Evolutionary conservation across 2,797 vertebrate genomes (phyloP).

Genomic region (Borostomias antarcticus): DNA sequence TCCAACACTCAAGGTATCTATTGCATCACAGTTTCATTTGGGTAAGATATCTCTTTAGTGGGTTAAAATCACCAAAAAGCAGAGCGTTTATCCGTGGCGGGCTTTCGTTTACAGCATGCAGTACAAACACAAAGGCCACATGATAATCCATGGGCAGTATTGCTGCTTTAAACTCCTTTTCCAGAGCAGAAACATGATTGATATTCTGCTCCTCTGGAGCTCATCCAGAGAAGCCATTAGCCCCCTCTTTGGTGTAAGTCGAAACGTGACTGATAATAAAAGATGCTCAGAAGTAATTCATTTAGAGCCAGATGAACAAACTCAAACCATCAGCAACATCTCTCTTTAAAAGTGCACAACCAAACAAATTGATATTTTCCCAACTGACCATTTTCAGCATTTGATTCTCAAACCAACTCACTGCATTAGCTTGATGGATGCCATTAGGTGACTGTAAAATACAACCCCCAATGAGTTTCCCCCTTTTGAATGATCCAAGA

Average conservation of each 20-base stretch:
- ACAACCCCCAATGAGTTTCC: too few species aligned
- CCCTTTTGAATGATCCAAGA: too few species aligned
- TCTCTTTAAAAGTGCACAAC: neutral
- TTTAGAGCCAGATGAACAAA: constrained; percentile 7
- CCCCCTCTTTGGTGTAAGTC: constrained; percentile 7
- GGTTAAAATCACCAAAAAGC: constrained; percentile 12
- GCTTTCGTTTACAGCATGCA: too few species aligned
- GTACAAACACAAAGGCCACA: too few species aligned
- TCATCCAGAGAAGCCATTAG: constrained; percentile 59
- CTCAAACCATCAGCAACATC: neutral
- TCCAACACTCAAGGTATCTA: neutral
- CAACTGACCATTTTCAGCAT: constrained; percentile 1
- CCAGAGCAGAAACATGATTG: constrained; percentile 36
- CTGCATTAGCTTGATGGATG: neutral
- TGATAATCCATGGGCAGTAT: too few species aligned
- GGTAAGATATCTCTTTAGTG: constrained; percentile 16
- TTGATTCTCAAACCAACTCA: neutral
- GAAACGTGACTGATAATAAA: constrained; percentile 23
- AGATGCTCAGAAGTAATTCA: constrained; percentile 13
- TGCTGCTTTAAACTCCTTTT: neutral
- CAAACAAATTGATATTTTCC: constrained; percentile 14
- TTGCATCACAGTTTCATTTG: neutral
- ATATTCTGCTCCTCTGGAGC: constrained; percentile 37
- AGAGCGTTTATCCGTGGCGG: too few species aligned
- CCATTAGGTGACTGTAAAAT: too few species aligned